A percentile compares a stretch with the other conserved stretches of the same genome.
phyloP scores from a whole-genome alignment of 2,113 vertebrate species.

The Acanthisitta chloris region DNA sequence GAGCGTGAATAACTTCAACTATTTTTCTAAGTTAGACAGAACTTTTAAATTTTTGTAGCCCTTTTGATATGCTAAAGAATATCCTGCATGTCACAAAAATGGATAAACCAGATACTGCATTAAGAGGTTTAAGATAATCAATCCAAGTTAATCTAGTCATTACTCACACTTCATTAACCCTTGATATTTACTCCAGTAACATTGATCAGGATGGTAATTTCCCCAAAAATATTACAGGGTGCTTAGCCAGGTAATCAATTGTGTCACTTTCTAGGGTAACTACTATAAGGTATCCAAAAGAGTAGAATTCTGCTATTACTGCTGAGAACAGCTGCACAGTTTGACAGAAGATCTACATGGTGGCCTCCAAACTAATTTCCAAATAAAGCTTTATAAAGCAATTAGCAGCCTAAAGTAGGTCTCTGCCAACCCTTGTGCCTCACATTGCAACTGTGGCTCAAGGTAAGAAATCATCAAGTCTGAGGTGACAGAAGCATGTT shows the following conservation, averaged over 20 bases:
- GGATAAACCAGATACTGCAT: background rate
- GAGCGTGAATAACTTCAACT: background rate
- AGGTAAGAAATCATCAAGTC: background rate
- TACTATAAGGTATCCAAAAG: background rate
- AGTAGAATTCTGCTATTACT: background rate
- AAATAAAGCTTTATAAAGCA: background rate
- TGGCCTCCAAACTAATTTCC: background rate
- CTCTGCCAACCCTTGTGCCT: background rate
- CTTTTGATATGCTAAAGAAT: background rate
- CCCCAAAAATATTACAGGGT: background rate
- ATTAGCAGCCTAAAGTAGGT: background rate
- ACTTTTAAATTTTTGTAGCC: background rate
- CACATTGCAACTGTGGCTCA: background rate
- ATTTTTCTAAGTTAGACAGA: background rate
- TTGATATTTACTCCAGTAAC: background rate
- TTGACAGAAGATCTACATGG: background rate
- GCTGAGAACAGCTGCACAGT: background rate
- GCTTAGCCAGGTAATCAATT: background rate
- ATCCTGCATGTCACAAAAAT: background rate
- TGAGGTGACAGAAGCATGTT: background rate
- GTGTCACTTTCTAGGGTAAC: background rate
- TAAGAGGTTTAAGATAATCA: background rate
- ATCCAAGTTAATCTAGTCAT: background rate
- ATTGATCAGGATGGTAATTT: background rate
- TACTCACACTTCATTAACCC: background rate